Conservation (phyloP, 2,888 invertebrate genomes). For the Nemoura dubitans region DNA sequence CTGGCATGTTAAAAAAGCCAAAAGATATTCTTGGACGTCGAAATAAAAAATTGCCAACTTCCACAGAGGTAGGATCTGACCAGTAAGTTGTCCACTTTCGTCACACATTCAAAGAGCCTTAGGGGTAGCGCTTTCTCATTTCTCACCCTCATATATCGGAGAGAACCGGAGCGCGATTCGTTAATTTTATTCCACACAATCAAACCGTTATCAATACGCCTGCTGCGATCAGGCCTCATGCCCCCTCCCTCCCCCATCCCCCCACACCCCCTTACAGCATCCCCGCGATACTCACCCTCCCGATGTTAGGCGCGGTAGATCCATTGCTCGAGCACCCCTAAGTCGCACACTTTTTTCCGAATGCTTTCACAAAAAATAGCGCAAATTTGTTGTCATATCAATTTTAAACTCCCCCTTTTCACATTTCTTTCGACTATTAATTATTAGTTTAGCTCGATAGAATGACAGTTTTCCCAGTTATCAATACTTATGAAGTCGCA, state of each 20-base stretch:
- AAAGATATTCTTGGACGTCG: background rate
- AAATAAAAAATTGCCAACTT: too few relatives aligned
- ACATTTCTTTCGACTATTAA: background rate
- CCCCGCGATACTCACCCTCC: background rate
- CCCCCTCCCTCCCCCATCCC: background rate
- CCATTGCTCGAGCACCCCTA: background rate
- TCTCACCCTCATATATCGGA: too few relatives aligned
- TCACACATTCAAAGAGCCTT: too few relatives aligned
- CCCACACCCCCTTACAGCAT: background rate
- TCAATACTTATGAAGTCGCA: background rate
- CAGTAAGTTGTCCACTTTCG: too few relatives aligned
- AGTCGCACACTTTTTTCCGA: background rate
- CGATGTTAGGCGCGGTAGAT: background rate
- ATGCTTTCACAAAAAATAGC: constrained; percentile 24
- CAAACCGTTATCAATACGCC: background rate
- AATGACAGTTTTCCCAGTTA: background rate
- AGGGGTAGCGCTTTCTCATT: too few relatives aligned
- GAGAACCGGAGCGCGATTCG: background rate
- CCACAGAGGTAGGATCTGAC: too few relatives aligned
- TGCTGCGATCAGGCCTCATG: background rate
- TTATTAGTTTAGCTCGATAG: background rate
- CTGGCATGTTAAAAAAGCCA: background rate
- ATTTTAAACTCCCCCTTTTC: constrained; percentile 19
- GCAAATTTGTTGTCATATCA: constrained; percentile 45
- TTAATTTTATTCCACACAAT: background rate